Evolutionary conservation across 1,140 invertebrate genomes (phyloP).

Genomic region (Augochlora pura): DNA sequence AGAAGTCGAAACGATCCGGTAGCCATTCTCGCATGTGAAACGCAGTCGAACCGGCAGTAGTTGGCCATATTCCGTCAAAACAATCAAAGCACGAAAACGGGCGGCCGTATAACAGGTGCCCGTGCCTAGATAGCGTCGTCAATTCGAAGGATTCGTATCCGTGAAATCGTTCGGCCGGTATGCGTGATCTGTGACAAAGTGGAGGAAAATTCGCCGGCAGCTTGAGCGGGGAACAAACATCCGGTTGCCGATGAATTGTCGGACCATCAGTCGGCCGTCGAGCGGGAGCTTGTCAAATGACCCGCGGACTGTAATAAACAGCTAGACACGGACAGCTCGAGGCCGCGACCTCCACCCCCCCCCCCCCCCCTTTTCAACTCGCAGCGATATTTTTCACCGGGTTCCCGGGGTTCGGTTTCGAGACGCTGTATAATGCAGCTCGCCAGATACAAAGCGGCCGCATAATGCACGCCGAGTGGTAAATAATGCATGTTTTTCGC

Average conservation of each 20-base stretch:
- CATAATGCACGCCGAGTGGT: not conserved
- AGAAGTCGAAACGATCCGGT: too few relatives aligned
- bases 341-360: too few relatives aligned
- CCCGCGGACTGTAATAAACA: not conserved
- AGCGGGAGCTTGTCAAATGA: not conserved
- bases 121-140: too few relatives aligned
- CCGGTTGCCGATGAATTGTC: not conserved
- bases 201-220: not conserved
- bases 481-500: constrained; percentile 28
- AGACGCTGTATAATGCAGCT: constrained; percentile 5
- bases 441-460: not conserved
- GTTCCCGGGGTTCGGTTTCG: not conserved
- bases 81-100: too few relatives aligned
- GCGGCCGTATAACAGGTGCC: too few relatives aligned
- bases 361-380: too few relatives aligned
- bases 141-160: not conserved
- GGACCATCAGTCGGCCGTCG: not conserved
- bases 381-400: not conserved
- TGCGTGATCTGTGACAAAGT: too few relatives aligned
- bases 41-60: too few relatives aligned
- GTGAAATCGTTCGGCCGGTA: too few relatives aligned
- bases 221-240: not conserved
- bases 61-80: too few relatives aligned
- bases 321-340: not conserved
- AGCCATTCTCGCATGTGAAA: too few relatives aligned